Conservation (phyloP, 2,888 invertebrate genomes). For the Drosophila neonasuta region DNA sequence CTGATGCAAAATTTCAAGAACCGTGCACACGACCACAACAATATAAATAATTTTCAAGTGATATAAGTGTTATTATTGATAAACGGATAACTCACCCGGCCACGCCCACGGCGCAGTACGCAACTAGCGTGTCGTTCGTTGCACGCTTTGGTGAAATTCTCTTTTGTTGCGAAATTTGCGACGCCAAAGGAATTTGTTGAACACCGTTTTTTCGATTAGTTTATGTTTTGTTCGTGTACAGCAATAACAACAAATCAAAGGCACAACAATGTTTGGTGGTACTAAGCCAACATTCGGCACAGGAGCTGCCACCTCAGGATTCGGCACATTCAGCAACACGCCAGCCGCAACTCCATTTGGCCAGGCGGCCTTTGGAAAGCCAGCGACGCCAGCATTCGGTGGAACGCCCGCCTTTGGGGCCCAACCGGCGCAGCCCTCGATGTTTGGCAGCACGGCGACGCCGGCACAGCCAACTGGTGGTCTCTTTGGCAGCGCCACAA, state of each 20-base stretch:
- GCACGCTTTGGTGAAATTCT: constrained; percentile 21
- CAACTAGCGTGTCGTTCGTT: constrained; percentile 5
- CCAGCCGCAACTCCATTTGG: constrained; percentile 82
- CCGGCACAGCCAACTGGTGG: constrained; percentile 81
- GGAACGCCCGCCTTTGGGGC: constrained; percentile 87
- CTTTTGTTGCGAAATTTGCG: constrained; percentile 16
- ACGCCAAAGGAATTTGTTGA: constrained; percentile 17
- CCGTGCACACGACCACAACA: not conserved
- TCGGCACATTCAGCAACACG: constrained; percentile 78
- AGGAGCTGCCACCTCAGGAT: constrained; percentile 77
- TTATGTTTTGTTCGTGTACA: constrained; percentile 36
- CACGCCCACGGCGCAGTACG: constrained; percentile 2
- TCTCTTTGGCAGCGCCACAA: constrained; percentile 84
- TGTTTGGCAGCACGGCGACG: constrained; percentile 84
- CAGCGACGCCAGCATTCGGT: constrained; percentile 86
- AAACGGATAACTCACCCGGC: not conserved
- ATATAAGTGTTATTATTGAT: constrained; percentile 19
- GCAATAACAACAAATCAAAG: constrained; percentile 5
- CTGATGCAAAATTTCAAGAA: not conserved
- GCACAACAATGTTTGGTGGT: constrained; percentile 77
- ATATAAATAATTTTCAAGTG: constrained; percentile 2
- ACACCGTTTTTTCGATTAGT: constrained; percentile 17
- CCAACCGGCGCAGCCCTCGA: constrained; percentile 82
- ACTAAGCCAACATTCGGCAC: constrained; percentile 83
- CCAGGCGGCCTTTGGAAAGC: constrained; percentile 84